Evolutionary conservation across 1,140 invertebrate genomes (phyloP).

Genomic region (Ruditapes philippinarum): DNA sequence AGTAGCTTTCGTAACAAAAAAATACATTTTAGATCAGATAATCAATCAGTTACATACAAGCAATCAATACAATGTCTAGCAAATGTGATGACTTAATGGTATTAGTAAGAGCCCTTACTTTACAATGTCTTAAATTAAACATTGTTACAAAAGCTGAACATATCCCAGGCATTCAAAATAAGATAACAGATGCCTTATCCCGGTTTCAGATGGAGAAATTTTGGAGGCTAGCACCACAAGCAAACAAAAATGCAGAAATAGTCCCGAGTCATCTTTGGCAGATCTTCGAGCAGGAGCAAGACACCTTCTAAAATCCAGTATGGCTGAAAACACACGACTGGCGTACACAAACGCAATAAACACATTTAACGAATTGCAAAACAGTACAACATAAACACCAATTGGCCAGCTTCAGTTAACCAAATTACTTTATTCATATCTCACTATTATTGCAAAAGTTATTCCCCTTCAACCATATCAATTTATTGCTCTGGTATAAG

Average conservation of each 20-base stretch:
- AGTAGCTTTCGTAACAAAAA: background rate
- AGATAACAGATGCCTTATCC: conserved; percentile 48
- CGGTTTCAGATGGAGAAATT: conserved; percentile 54
- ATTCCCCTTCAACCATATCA: background rate
- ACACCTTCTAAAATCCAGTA: background rate
- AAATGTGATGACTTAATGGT: background rate
- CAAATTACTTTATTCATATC: background rate
- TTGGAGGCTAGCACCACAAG: background rate
- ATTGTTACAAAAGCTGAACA: conserved; percentile 8
- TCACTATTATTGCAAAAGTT: background rate
- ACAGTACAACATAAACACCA: background rate
- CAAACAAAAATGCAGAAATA: background rate
- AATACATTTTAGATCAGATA: background rate
- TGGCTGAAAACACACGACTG: background rate
- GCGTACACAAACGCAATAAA: conserved; percentile 21
- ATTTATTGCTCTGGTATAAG: background rate
- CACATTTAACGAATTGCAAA: conserved; percentile 5
- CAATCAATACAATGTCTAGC: conserved; percentile 7
- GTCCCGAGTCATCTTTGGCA: conserved; percentile 24
- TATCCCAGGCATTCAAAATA: conserved; percentile 22
- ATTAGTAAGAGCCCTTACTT: background rate
- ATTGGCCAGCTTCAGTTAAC: background rate
- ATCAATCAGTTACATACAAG: background rate
- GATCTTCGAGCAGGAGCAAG: background rate
- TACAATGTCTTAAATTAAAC: conserved; percentile 14